Base-by-base conservation (phyloP, 2,797 vertebrate species). In the Erithacus rubecula region DNA sequence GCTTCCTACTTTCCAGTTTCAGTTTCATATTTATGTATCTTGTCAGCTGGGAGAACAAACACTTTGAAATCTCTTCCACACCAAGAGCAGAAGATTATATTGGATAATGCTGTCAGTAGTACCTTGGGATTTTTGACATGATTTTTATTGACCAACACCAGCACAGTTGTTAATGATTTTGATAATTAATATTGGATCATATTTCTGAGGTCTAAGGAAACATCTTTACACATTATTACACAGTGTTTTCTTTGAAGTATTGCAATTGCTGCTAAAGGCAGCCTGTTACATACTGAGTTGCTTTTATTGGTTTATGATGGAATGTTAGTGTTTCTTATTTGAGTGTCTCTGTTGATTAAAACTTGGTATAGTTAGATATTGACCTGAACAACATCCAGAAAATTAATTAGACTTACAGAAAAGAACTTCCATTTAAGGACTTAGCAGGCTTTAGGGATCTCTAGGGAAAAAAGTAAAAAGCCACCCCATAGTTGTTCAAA, bases 31-130 rank as follows among this genome's bases (percentile, higher is more conserved):
- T 92, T 96, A 90, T 87, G 6, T 56, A 46, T 51, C 56, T 89
- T 94, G 80, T 82, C 87, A 88, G 26, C 10, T 83, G 75, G 52
- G 39, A 86, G 92, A 94, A 93, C n/a, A 89, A 91, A 71, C 79
- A 85, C 32, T 47, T 87, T 58, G 34, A 88, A 91, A 94, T 83
- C 51, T 56, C 15, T 92, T 87, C 29, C 41, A 63, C 59, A 44
- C 15, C 36, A 78, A 59, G 9, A 88, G 15, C 18, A 93, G 63
- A 47, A 89, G 26, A 91, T 77, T 70, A 37, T 23, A 79, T 52
- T 60, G 59, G 20, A 58, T 92, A 80, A 78, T 0, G 1, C 10
- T 75, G 11, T 85, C 69, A 72, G 44, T 55, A 83, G 20, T 14
- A 70, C 24, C 36, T 65, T 67, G 58, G 71, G 80, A 82, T 71